Percentiles rank a stretch among this genome's conserved stretches.
Evolutionary conservation across 1,140 invertebrate species (phyloP).

Genomic region (Sinonovacula constricta): DNA sequence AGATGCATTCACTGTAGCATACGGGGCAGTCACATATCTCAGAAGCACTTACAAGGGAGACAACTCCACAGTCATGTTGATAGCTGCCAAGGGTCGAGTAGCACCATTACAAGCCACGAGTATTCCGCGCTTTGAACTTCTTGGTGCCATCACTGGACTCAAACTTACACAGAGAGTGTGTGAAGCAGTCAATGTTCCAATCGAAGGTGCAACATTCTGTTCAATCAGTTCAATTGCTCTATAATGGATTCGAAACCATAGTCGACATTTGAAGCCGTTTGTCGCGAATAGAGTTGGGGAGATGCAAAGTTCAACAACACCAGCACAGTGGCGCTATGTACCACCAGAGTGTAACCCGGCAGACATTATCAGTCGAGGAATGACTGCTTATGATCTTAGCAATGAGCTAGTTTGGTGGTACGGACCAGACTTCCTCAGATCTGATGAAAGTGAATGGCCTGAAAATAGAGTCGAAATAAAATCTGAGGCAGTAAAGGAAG

Average conservation of each 20-base stretch:
- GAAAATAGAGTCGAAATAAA: no score
- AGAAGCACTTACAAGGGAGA: constrained; percentile 19
- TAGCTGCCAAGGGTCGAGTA: no score
- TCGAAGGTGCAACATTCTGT: constrained; percentile 4
- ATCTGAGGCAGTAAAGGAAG: not conserved
- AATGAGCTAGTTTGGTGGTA: no score
- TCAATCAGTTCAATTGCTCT: constrained; percentile 3
- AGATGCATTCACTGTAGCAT: constrained; percentile 20
- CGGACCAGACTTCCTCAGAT: constrained; percentile 3
- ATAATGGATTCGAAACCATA: not conserved
- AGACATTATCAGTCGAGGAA: no score
- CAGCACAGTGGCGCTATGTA: no score
- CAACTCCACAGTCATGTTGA: no score
- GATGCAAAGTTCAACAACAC: no score
- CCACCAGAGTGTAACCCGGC: no score
- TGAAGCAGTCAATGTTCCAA: no score
- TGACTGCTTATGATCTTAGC: no score
- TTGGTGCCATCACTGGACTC: not conserved
- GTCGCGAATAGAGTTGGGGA: no score
- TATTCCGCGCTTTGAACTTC: not conserved
- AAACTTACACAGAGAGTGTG: not conserved
- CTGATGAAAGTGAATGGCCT: not conserved
- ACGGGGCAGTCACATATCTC: constrained; percentile 18
- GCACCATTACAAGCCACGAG: not conserved
- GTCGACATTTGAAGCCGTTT: no score